Evolutionary conservation across 2,797 vertebrate species (phyloP).

Genomic region (Pogonophryne albipinna): DNA sequence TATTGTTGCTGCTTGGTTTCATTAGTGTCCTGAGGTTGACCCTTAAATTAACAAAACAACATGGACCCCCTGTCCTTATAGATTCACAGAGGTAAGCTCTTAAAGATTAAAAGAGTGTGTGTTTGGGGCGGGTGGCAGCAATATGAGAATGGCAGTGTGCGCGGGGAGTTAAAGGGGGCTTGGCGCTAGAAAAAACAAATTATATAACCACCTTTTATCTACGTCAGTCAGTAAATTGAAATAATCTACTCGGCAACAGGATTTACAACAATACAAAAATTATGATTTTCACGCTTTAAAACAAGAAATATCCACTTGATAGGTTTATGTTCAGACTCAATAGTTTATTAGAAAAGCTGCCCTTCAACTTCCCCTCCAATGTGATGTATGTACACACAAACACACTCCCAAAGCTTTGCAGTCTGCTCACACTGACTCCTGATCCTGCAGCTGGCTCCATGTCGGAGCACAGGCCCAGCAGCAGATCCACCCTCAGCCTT

Average conservation of each 20-base stretch:
- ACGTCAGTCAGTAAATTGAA: constrained; percentile 30
- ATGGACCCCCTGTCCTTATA: constrained; percentile 29
- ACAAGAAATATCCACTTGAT: constrained; percentile 13
- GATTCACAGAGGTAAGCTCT: constrained; percentile 47
- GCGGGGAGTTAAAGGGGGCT: constrained; percentile 46
- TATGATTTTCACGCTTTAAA: constrained; percentile 9
- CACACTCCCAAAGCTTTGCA: constrained; percentile 22
- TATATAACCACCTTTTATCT: constrained; percentile 70
- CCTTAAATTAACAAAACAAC: constrained; percentile 67
- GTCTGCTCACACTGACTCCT: constrained; percentile 62
- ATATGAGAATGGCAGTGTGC: constrained; percentile 65
- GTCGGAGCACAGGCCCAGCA: constrained; percentile 81
- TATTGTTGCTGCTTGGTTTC: constrained; percentile 26
- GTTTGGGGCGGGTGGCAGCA: constrained; percentile 57
- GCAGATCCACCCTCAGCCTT: constrained; percentile 92
- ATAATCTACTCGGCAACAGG: constrained; percentile 13
- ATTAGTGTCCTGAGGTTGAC: constrained; percentile 52
- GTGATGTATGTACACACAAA: not conserved
- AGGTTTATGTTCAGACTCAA: constrained; percentile 11
- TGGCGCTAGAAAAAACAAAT: constrained; percentile 71
- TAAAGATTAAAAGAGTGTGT: constrained; percentile 45
- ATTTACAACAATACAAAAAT: not conserved
- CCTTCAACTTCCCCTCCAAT: constrained; percentile 39
- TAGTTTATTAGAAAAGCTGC: constrained; percentile 39
- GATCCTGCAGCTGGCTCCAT: constrained; percentile 82